Conservation (phyloP, 1,140 invertebrate genomes). For the Drosophila paulistorum region DNA sequence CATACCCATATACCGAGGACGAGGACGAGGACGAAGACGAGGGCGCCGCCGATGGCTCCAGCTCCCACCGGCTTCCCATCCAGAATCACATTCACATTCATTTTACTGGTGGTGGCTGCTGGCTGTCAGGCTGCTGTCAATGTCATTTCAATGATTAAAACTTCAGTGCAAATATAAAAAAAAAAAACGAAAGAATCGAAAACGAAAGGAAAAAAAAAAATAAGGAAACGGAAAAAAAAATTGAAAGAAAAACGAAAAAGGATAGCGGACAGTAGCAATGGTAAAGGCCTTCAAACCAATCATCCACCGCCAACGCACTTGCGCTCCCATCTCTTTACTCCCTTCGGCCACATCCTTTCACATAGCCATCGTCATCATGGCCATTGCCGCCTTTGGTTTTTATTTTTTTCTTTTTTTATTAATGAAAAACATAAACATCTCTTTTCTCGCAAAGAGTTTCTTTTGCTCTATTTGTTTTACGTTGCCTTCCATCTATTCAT, state of each 20-base stretch:
- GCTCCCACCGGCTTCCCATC: neutral
- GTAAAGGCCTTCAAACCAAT: constrained; percentile 53
- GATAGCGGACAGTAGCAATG: constrained; percentile 38
- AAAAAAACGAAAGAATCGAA: constrained; percentile 4
- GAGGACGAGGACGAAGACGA: neutral
- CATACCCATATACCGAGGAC: neutral
- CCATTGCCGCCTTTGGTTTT: constrained; percentile 33
- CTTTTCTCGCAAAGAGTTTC: constrained; percentile 51
- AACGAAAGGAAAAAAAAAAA: constrained; percentile 31
- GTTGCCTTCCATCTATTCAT: neutral
- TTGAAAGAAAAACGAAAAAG: constrained; percentile 21
- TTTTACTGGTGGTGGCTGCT: constrained; percentile 5
- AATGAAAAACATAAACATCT: constrained; percentile 76
- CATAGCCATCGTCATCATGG: neutral
- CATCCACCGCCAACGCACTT: constrained; percentile 71
- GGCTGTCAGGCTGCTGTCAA: constrained; percentile 57
- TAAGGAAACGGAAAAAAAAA: constrained; percentile 1
- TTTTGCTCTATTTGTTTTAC: constrained; percentile 45
- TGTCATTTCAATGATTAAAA: constrained; percentile 81
- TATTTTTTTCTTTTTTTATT: constrained; percentile 45
- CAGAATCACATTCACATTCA: neutral
- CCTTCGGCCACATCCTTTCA: neutral
- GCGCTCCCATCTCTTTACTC: neutral
- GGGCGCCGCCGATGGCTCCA: neutral
- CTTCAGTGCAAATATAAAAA: constrained; percentile 58